These are phyloP conservation scores for Apus apus DNA, from an alignment of 2,113 vertebrate genomes.

Conservation along the genomic window DNA sequence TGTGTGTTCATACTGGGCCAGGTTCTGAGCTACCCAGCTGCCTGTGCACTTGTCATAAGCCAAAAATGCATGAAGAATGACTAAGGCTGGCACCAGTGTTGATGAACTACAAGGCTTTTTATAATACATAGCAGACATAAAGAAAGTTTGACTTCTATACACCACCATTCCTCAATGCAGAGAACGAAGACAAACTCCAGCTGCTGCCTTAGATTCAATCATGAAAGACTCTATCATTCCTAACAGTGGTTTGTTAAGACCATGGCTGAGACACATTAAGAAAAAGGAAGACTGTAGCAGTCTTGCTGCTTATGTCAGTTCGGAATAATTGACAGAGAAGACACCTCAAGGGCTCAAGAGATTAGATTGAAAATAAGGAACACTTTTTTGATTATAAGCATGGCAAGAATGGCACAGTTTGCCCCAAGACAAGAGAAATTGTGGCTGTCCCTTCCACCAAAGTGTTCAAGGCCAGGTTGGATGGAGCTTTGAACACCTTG, in stretches of 20 bases:
- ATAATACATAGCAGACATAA: too few species aligned
- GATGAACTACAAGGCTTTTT: too few species aligned
- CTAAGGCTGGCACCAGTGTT: too few species aligned
- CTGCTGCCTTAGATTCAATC: background rate
- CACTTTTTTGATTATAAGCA: too few species aligned
- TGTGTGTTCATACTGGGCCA: background rate
- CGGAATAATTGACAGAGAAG: background rate
- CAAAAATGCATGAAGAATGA: too few species aligned
- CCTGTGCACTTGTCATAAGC: background rate
- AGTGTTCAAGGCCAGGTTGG: background rate
- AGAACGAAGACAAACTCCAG: background rate
- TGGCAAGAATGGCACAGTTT: too few species aligned
- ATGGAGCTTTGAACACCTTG: background rate
- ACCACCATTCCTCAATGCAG: background rate
- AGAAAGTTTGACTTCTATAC: background rate
- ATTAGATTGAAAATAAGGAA: too few species aligned
- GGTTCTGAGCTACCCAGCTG: background rate
- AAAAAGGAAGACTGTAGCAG: background rate
- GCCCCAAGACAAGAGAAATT: too few species aligned
- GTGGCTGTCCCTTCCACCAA: too few species aligned
- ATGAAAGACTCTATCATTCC: background rate
- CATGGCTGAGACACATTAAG: accelerated
- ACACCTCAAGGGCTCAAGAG: too few species aligned
- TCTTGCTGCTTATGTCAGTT: background rate
- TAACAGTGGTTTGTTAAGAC: background rate